phyloP scores from a whole-genome alignment of 2,113 vertebrate genomes.

The Epinephelus moara region DNA sequence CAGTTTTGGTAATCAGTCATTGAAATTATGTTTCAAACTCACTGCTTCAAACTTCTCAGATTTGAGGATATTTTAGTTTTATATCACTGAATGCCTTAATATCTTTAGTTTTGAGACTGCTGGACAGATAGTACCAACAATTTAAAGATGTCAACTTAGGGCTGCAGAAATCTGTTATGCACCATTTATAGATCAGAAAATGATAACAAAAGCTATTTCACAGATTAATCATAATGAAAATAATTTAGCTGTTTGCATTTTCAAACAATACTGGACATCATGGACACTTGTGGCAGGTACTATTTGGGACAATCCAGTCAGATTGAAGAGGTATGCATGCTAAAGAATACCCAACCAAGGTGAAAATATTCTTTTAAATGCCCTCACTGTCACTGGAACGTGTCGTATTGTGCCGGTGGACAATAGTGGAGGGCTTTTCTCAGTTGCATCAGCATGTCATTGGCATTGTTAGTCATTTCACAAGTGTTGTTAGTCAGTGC shows the following conservation, averaged over 20 bases:
- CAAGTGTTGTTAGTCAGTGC: conserved; percentile 54
- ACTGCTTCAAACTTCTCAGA: not conserved
- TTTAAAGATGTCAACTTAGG: not conserved
- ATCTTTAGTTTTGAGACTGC: too few relatives aligned
- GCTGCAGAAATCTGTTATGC: not conserved
- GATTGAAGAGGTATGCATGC: not conserved
- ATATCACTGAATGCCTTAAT: not conserved
- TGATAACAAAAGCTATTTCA: not conserved
- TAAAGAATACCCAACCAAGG: not conserved
- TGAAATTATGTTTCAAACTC: not conserved
- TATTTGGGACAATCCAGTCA: not conserved
- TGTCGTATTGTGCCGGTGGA: conserved; percentile 9
- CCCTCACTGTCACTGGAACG: not conserved
- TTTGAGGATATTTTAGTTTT: not conserved
- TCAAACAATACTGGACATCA: not conserved
- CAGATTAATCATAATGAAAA: not conserved
- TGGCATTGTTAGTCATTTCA: conserved; percentile 51
- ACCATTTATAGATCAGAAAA: not conserved
- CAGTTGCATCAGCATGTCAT: conserved; percentile 14
- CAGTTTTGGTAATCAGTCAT: not conserved
- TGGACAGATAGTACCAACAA: not conserved
- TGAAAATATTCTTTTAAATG: conserved; percentile 21
- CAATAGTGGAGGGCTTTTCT: conserved; percentile 31
- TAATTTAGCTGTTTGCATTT: not conserved
- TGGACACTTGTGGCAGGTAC: not conserved